phyloP scores from a whole-genome alignment of 2,888 invertebrate species.

The Epinotia brunnichana region DNA sequence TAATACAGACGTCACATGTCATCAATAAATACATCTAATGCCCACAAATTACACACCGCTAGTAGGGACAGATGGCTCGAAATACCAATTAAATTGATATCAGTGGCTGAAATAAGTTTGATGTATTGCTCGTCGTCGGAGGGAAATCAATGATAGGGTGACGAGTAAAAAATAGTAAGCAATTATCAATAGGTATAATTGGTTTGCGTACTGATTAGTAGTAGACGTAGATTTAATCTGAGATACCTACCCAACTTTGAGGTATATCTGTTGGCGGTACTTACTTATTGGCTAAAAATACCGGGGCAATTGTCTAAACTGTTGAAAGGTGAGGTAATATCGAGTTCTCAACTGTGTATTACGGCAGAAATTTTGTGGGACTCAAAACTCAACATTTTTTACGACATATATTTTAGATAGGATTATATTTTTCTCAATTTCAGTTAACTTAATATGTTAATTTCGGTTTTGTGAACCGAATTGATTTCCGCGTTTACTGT shows the following conservation, averaged over 20 bases:
- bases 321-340: no score
- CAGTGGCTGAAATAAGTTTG: slow-evolving; percentile 49
- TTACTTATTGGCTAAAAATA: not conserved
- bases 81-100: slow-evolving; percentile 60
- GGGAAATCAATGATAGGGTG: slow-evolving; percentile 26
- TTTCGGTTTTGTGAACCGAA: not conserved
- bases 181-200: slow-evolving; percentile 20
- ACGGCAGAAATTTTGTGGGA: no score
- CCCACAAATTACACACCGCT: slow-evolving; percentile 55
- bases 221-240: not conserved
- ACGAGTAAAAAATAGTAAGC: slow-evolving; percentile 27
- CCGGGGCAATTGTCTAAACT: not conserved
- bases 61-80: slow-evolving; percentile 56
- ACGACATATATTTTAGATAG: no score
- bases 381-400: no score
- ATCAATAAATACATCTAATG: slow-evolving; percentile 46
- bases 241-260: no score
- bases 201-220: slow-evolving; percentile 1
- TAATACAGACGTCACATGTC: slow-evolving; percentile 31
- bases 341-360: no score
- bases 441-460: no score
- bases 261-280: not conserved
- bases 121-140: slow-evolving; percentile 45
- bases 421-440: not conserved
- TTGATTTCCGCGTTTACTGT: slow-evolving; percentile 23